A percentile compares a stretch with the other conserved stretches of the same genome.
These are phyloP conservation scores for Odontamblyopus lacepedii DNA, from an alignment of 2,797 vertebrate genomes.

Conservation along the genomic window DNA sequence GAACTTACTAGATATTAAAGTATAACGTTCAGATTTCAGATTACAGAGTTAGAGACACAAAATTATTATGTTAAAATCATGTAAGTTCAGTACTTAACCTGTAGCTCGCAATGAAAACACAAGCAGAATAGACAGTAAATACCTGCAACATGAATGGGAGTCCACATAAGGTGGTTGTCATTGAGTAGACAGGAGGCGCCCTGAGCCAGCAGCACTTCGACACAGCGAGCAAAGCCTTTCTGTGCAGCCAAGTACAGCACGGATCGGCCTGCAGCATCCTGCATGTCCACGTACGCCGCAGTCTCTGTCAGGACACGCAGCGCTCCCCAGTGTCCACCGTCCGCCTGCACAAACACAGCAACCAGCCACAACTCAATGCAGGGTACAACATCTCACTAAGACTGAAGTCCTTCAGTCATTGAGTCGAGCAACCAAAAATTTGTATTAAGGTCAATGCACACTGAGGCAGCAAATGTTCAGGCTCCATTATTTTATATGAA, in stretches of 20 bases:
- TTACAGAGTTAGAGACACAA: no score
- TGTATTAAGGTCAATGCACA: no score
- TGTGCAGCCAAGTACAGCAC: constrained; percentile 94
- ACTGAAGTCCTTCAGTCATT: no score
- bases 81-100: not conserved
- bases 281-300: constrained; percentile 92
- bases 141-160: constrained; percentile 94
- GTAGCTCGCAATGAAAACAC: not conserved
- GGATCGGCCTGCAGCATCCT: constrained; percentile 89
- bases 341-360: constrained; percentile 79
- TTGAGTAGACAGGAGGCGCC: constrained; percentile 91
- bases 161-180: constrained; percentile 91
- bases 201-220: constrained; percentile 92
- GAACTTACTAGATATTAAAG: no score
- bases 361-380: constrained; percentile 17
- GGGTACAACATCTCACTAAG: not conserved
- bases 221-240: constrained; percentile 88
- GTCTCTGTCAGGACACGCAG: constrained; percentile 93
- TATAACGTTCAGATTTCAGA: no score
- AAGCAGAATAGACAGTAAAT: not conserved
- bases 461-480: no score
- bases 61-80: no score
- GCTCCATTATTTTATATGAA: no score
- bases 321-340: constrained; percentile 94
- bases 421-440: no score